phyloP scores from a whole-genome alignment of 1,140 invertebrate species.

The Octopus sinensis region DNA sequence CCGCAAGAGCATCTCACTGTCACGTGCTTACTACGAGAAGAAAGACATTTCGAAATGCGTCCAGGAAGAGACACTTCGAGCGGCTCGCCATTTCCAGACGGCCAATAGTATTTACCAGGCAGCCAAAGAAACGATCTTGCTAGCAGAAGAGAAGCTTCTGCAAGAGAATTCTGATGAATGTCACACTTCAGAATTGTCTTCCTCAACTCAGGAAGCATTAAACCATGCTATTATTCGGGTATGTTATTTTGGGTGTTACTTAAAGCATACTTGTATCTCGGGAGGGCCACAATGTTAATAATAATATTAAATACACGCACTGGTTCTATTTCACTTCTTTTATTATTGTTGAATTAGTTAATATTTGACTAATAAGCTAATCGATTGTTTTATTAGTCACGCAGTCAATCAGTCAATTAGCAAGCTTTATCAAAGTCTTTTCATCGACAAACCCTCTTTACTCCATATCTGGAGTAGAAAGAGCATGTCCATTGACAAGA shows the following conservation, averaged over 20 bases:
- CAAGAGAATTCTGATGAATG: slow-evolving; percentile 41
- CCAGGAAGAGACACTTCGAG: slow-evolving; percentile 80
- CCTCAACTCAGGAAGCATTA: slow-evolving; percentile 96
- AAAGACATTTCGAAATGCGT: slow-evolving; percentile 66
- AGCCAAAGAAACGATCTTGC: slow-evolving; percentile 90
- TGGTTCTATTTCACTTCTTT: too few species aligned
- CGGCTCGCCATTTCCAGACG: slow-evolving; percentile 86
- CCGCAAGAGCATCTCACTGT: slow-evolving; percentile 82
- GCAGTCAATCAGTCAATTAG: too few species aligned
- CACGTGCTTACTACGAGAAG: slow-evolving; percentile 87
- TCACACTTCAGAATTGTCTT: slow-evolving; percentile 78
- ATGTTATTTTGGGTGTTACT: slow-evolving; percentile 14
- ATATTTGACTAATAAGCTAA: too few species aligned
- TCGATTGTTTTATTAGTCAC: too few species aligned
- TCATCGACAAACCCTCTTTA: too few species aligned
- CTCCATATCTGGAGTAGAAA: too few species aligned
- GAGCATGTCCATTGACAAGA: too few species aligned
- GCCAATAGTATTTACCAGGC: slow-evolving; percentile 74
- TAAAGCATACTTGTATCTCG: neutral
- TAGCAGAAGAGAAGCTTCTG: slow-evolving; percentile 69
- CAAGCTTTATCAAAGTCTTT: too few species aligned
- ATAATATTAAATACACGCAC: too few species aligned
- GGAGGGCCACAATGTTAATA: too few species aligned
- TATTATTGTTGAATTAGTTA: too few species aligned
- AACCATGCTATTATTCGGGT: slow-evolving; percentile 92